Percentiles rank a stretch among this genome's conserved stretches.
Evolutionary conservation across 2,113 vertebrate species (phyloP).

Genomic region (Micronycteris hirsuta): DNA sequence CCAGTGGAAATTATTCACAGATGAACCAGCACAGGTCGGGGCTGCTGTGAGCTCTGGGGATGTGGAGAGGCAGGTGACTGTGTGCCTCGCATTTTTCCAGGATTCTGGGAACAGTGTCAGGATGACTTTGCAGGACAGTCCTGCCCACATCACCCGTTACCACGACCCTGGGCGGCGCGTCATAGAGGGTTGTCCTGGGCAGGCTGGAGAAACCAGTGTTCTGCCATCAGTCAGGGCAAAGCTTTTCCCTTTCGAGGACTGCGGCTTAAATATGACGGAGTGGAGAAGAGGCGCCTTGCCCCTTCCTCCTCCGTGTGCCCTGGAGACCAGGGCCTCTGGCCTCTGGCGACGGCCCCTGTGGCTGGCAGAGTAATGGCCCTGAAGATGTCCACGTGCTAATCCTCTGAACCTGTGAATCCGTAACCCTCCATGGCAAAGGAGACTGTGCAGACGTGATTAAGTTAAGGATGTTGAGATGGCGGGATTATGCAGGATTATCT

Average conservation of each 20-base stretch:
- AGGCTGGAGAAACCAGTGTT: background rate
- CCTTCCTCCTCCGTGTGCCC: background rate
- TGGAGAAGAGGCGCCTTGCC: no score
- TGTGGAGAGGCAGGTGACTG: no score
- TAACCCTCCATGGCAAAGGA: background rate
- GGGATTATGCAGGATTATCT: no score
- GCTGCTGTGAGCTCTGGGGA: no score
- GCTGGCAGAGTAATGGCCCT: background rate
- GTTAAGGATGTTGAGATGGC: background rate
- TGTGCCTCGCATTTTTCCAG: background rate
- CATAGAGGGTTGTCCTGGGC: no score
- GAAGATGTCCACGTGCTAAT: rapidly evolving
- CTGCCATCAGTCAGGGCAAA: background rate
- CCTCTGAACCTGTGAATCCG: no score
- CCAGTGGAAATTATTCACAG: background rate
- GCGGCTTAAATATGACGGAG: background rate
- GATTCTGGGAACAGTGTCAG: background rate
- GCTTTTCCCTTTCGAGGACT: background rate
- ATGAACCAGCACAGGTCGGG: background rate
- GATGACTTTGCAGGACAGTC: rapidly evolving
- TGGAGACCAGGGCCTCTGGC: background rate
- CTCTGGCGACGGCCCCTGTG: background rate
- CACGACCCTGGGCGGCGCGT: background rate
- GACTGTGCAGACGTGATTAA: background rate
- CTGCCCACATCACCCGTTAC: background rate